A percentile compares a stretch with the other conserved stretches of the same genome.
Evolutionary conservation across 2,888 invertebrate genomes (phyloP).

Genomic region (Drosophila conformis): DNA sequence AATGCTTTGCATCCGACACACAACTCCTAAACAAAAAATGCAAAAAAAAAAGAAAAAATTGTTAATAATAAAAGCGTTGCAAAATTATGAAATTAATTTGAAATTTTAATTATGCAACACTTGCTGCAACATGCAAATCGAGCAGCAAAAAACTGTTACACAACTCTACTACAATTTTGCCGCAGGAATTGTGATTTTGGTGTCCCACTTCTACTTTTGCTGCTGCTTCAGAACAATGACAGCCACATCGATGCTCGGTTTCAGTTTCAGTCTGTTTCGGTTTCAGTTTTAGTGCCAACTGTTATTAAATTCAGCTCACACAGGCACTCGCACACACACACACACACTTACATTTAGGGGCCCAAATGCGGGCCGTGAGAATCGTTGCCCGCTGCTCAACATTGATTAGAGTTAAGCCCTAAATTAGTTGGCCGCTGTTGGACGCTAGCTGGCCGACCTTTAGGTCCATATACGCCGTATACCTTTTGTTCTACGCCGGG

Average conservation of each 20-base stretch:
- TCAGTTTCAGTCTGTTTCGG: slow-evolving; percentile 19
- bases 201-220: neutral
- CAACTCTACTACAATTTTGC: slow-evolving; percentile 7
- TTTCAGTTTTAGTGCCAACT: slow-evolving; percentile 23
- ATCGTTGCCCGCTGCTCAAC: slow-evolving; percentile 59
- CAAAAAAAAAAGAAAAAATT: slow-evolving; percentile 30
- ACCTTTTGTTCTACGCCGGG: slow-evolving; percentile 9
- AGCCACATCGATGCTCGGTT: slow-evolving; percentile 14
- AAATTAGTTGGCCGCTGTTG: slow-evolving; percentile 72
- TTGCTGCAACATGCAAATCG: slow-evolving; percentile 73
- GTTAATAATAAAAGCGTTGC: slow-evolving; percentile 68
- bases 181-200: slow-evolving; percentile 7
- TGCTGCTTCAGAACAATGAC: neutral
- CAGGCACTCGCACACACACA: slow-evolving; percentile 9
- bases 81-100: slow-evolving; percentile 79
- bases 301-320: slow-evolving; percentile 35
- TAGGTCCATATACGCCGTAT: slow-evolving; percentile 17
- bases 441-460: slow-evolving; percentile 47
- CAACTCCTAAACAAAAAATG: neutral
- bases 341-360: neutral
- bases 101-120: slow-evolving; percentile 79
- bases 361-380: slow-evolving; percentile 40
- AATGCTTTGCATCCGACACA: neutral
- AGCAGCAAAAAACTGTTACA: slow-evolving; percentile 23
- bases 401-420: slow-evolving; percentile 78